phyloP scores from a whole-genome alignment of 1,140 invertebrate genomes.

The Ladona fulva region DNA sequence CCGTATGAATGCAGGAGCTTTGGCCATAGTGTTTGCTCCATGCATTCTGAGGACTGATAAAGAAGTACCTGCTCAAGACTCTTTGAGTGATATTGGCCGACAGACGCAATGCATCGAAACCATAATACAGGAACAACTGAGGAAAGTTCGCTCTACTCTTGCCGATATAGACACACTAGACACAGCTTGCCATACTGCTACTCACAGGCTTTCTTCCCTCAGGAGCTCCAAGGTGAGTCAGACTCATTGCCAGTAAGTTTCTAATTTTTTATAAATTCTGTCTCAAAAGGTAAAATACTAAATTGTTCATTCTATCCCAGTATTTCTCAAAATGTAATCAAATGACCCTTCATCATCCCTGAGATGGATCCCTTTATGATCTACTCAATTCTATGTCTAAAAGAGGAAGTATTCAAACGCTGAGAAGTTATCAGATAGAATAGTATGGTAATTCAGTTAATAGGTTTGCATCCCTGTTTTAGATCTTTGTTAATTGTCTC shows the following conservation, averaged over 20 bases:
- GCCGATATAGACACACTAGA: slow-evolving; percentile 85
- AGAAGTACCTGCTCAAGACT: slow-evolving; percentile 78
- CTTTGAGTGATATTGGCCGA: slow-evolving; percentile 66
- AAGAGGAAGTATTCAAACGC: too few relatives aligned
- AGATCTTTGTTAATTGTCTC: too few relatives aligned
- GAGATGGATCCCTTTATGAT: too few relatives aligned
- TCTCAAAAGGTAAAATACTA: not conserved
- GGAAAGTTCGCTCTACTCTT: slow-evolving; percentile 65
- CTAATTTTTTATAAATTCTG: not conserved
- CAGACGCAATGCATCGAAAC: slow-evolving; percentile 81
- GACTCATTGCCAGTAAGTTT: slow-evolving; percentile 8
- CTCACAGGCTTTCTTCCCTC: slow-evolving; percentile 59
- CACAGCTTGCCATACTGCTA: slow-evolving; percentile 65
- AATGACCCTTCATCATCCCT: too few relatives aligned
- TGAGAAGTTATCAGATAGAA: too few relatives aligned
- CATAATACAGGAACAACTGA: slow-evolving; percentile 70
- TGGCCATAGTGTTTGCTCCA: slow-evolving; percentile 92
- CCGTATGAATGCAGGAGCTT: slow-evolving; percentile 81
- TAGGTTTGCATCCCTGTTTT: too few relatives aligned
- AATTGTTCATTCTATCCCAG: too few relatives aligned
- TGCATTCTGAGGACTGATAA: slow-evolving; percentile 84
- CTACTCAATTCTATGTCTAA: too few relatives aligned
- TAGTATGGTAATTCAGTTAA: too few relatives aligned
- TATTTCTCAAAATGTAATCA: too few relatives aligned
- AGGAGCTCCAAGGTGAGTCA: slow-evolving; percentile 55